Percentiles rank a stretch among this genome's conserved stretches.
phyloP scores from a whole-genome alignment of 2,888 invertebrate genomes.

The Chydorus sphaericus region DNA sequence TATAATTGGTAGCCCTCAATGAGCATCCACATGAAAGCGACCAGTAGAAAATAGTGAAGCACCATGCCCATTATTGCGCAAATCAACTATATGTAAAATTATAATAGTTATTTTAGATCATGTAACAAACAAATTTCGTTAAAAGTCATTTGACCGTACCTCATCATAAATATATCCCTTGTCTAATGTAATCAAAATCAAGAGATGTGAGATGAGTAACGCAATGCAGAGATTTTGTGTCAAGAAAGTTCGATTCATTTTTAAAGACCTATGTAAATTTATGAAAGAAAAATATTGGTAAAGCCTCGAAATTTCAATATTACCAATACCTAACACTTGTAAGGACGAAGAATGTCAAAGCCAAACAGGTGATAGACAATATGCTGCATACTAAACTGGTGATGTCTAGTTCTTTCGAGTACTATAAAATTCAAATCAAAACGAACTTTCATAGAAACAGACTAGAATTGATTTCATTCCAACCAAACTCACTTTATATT shows the following conservation, averaged over 20 bases:
- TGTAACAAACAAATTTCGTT: too few species aligned
- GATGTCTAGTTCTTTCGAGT: conserved; percentile 21
- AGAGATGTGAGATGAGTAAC: conserved; percentile 34
- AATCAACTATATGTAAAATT: too few species aligned
- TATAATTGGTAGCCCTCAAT: conserved; percentile 37
- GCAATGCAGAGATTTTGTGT: conserved; percentile 38
- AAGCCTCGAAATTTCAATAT: too few species aligned
- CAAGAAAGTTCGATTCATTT: conserved; percentile 34
- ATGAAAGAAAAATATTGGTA: too few species aligned
- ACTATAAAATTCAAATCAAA: conserved; percentile 21
- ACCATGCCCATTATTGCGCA: conserved; percentile 31
- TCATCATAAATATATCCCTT: conserved; percentile 17
- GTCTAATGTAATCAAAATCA: conserved; percentile 31
- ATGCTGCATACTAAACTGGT: conserved; percentile 21
- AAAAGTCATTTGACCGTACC: too few species aligned
- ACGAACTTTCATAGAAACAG: background rate
- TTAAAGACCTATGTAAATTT: conserved; percentile 9
- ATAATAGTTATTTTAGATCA: too few species aligned
- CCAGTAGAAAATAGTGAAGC: conserved; percentile 34
- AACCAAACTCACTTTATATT: too few species aligned
- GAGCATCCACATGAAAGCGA: conserved; percentile 37
- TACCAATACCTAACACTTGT: conserved; percentile 27
- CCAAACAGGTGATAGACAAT: conserved; percentile 17
- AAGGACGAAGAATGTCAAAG: conserved; percentile 23
- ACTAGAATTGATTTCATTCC: background rate